phyloP scores from a whole-genome alignment of 2,797 vertebrate genomes.

The Florisuga fusca region DNA sequence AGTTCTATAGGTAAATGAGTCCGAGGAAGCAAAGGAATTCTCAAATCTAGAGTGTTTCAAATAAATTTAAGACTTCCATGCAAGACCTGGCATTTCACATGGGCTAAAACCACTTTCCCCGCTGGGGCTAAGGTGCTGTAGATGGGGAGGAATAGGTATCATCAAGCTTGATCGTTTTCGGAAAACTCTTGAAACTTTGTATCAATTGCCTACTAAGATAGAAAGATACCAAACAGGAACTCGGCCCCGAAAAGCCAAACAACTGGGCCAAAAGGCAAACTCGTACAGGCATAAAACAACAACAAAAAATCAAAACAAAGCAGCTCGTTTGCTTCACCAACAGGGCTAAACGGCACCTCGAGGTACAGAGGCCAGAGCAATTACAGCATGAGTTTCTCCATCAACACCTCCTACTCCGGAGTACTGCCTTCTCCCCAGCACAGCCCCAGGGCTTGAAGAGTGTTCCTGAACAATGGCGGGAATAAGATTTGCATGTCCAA shows the following conservation, averaged over 20 bases:
- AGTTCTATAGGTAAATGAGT: neutral
- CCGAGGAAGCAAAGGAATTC: neutral
- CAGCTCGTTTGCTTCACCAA: neutral
- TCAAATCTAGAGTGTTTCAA: neutral
- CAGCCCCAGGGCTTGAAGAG: neutral
- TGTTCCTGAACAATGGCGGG: neutral
- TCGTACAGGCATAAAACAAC: neutral
- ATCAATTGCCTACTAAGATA: neutral
- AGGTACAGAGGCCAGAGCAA: neutral
- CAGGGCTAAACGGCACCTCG: neutral
- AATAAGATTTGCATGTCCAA: neutral
- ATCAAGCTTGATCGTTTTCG: rapidly evolving
- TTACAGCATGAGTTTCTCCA: neutral
- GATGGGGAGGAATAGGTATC: neutral
- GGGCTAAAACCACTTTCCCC: neutral
- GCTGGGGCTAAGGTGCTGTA: neutral
- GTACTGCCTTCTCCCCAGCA: neutral
- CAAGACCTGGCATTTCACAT: neutral
- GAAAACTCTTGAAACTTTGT: neutral
- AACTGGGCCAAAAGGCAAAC: neutral
- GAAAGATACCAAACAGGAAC: neutral
- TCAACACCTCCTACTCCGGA: slow-evolving; percentile 1
- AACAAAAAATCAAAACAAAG: neutral
- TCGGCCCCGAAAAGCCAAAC: neutral
- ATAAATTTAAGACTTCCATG: neutral